phyloP scores from a whole-genome alignment of 2,113 vertebrate species.

The Pantherophis guttatus region DNA sequence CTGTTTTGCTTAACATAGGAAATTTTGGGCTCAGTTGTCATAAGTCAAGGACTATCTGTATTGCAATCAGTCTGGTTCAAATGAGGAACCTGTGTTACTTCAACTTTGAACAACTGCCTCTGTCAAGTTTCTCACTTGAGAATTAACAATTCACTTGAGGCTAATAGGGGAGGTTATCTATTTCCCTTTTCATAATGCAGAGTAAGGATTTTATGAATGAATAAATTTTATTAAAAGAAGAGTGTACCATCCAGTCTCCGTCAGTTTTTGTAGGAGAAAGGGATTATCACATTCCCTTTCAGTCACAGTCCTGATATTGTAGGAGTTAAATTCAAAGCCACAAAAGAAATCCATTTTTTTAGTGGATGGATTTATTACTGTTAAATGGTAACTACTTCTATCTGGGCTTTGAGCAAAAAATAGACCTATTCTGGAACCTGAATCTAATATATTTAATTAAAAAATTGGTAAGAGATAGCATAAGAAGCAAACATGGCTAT shows the following conservation, averaged over 20 bases:
- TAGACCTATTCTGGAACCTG: no score
- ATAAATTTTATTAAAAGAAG: neutral
- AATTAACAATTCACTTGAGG: neutral
- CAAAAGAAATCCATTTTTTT: no score
- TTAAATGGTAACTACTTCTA: no score
- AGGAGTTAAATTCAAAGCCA: no score
- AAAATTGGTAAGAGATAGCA: neutral
- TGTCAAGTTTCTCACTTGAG: neutral
- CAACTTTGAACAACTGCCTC: neutral
- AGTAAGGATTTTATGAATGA: neutral
- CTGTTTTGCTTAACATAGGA: neutral
- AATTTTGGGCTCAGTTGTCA: neutral
- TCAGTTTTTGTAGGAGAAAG: no score
- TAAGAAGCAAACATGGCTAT: neutral
- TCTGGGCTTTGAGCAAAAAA: no score
- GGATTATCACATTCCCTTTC: no score
- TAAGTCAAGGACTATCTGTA: neutral
- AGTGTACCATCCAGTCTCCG: neutral
- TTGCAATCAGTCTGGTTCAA: neutral
- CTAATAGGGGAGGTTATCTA: neutral
- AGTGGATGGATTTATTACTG: no score
- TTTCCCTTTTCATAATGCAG: neutral
- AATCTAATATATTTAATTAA: no score
- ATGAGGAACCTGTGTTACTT: neutral
- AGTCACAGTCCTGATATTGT: no score